Evolutionary conservation across 2,797 vertebrate species (phyloP).

Genomic region (Microctenopoma steveboyesi): DNA sequence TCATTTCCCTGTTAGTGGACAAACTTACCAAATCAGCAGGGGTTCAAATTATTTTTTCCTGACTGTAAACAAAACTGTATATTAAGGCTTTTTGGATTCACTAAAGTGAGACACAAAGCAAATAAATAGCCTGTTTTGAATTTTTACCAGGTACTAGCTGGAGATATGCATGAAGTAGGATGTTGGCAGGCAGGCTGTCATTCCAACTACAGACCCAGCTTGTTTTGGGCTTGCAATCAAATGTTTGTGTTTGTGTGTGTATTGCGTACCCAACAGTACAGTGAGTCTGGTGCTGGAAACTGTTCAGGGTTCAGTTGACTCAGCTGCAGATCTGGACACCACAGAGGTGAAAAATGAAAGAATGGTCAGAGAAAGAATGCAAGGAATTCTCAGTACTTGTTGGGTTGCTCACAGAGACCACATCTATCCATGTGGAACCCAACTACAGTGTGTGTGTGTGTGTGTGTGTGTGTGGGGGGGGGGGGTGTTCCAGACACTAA

Average conservation of each 20-base stretch:
- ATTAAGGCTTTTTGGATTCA: no score
- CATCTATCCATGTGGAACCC: slow-evolving; percentile 61
- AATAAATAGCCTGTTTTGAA: no score
- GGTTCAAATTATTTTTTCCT: no score
- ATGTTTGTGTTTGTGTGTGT: slow-evolving; percentile 11
- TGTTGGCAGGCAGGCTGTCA: slow-evolving; percentile 9
- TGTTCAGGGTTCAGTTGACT: slow-evolving; percentile 64
- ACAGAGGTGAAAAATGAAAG: slow-evolving; percentile 23
- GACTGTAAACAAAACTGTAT: no score
- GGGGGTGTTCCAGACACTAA: slow-evolving; percentile 19
- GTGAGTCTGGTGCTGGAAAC: slow-evolving; percentile 58
- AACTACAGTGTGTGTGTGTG: slow-evolving; percentile 52
- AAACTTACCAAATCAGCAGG: no score
- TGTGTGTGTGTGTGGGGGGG: slow-evolving; percentile 54
- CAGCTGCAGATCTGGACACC: slow-evolving; percentile 68
- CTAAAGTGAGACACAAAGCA: no score
- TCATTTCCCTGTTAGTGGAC: no score
- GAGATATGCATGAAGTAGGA: neutral
- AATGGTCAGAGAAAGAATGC: slow-evolving; percentile 60
- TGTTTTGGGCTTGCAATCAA: slow-evolving; percentile 13
- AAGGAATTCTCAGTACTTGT: slow-evolving; percentile 54
- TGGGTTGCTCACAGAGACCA: slow-evolving; percentile 53
- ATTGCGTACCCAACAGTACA: slow-evolving; percentile 67
- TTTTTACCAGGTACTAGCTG: no score
- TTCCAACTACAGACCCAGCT: slow-evolving; percentile 23